Evolutionary conservation across 2,797 vertebrate species (phyloP).

Genomic region (Girardinus metallicus): DNA sequence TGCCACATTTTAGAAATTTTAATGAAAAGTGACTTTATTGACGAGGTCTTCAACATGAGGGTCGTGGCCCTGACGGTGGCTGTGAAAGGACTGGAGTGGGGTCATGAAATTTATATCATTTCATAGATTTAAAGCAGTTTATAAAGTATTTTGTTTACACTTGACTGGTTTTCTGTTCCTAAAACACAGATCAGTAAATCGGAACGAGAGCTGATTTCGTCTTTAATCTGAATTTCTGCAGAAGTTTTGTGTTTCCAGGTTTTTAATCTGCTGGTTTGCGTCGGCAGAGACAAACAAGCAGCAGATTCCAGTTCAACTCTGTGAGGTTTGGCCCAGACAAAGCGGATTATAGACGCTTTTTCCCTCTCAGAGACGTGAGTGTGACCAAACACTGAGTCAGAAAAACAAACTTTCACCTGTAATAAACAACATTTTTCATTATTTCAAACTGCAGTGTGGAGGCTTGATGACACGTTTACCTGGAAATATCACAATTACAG

Average conservation of each 20-base stretch:
- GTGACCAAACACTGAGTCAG: background rate
- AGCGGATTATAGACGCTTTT: conserved; percentile 7
- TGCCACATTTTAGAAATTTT: too few relatives aligned
- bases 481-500: background rate
- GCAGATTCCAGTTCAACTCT: conserved; percentile 1
- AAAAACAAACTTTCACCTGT: background rate
- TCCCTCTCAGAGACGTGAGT: background rate
- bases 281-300: background rate
- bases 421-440: background rate
- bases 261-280: conserved; percentile 2
- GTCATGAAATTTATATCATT: too few relatives aligned
- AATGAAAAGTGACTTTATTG: too few relatives aligned
- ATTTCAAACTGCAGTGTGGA: background rate
- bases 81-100: too few relatives aligned
- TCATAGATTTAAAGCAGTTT: too few relatives aligned
- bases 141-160: too few relatives aligned
- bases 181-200: too few relatives aligned
- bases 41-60: too few relatives aligned
- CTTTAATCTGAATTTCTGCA: background rate
- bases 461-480: background rate
- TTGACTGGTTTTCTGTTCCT: too few relatives aligned
- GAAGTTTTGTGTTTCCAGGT: background rate
- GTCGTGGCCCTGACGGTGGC: too few relatives aligned
- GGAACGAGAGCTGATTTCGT: background rate
- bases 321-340: background rate